Base-by-base conservation (phyloP, 2,797 vertebrate genomes). In the Myiothlypis chrysogaster region DNA sequence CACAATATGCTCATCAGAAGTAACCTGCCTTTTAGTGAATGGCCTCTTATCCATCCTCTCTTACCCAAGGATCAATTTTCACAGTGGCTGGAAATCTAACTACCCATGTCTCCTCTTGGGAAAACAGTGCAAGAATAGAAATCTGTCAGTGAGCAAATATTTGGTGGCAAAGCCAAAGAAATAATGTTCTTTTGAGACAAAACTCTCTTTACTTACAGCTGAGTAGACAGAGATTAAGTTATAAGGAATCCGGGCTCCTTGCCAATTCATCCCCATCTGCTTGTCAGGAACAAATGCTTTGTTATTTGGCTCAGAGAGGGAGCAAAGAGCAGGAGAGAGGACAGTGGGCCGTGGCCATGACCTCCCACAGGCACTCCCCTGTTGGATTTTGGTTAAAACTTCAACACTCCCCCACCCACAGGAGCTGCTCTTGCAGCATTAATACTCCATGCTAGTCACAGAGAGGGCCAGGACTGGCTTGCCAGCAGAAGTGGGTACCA, bases 211-310 rank as follows among this genome's bases (percentile, higher is more conserved):
- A 61, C 69, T 90, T 86, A 91, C 57, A 94, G 85, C 69, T 78
- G 72, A 94, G 46, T 56, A 95, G 87, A 85, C 39, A 91, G 81
- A 93, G 79, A 95, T 93, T 85, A 94, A 94, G 83, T 78, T 93
- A 86, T 83, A 93, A 82, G 44, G 43, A 90, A 83, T 86, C 65
- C 0, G 0, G 90, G 91, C 89, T 95, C 34, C 44, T 91, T 91
- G 93, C 91, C 95, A 96, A 17, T 93, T 91, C 72, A 37, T 63
- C 59, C 64, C 53, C 87, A 88, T 94, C 90, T 83, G 76, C 83
- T 92, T 81, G 56, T 88, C 82, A 94, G 59, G 61, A 94, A 41
- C 69, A 91, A 94, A 86, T 24, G 50, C 46, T 91, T 81, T 13
- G 6, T 91, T 94, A 83, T 79, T 65, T 72, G 65, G 46, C 55